These are phyloP conservation scores for Mesocentrotus franciscanus DNA, from an alignment of 53 echinoderm and acorn worm genomes.

Conservation along the genomic window DNA sequence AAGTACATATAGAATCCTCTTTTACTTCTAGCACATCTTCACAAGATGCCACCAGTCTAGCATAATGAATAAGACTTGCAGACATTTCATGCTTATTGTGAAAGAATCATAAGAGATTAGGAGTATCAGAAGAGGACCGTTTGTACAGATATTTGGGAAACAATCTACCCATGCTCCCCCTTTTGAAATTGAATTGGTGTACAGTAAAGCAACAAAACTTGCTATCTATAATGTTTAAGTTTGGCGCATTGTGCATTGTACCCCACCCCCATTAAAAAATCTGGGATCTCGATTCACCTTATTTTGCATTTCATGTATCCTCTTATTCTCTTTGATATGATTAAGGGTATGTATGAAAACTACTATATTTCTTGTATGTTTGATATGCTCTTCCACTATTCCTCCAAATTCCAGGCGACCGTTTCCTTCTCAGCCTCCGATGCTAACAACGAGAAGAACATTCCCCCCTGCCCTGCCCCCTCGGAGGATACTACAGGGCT, in stretches of 20 bases:
- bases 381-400: neutral
- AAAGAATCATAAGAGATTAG: neutral
- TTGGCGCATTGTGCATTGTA: no score
- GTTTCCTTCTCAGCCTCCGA: conserved; percentile 82
- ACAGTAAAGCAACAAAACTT: no score
- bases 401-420: neutral
- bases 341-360: neutral
- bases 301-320: neutral
- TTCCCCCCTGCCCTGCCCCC: conserved; percentile 92
- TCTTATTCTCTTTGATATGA: neutral
- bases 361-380: neutral
- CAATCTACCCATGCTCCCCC: no score
- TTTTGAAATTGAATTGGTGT: no score
- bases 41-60: neutral
- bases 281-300: no score
- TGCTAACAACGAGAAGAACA: conserved; percentile 84
- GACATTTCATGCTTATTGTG: neutral
- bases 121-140: neutral
- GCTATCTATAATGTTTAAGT: no score
- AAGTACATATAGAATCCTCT: neutral
- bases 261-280: no score
- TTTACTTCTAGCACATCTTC: neutral
- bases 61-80: neutral
- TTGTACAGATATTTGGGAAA: neutral
- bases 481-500: conserved; percentile 80